Conservation (phyloP, 2,113 vertebrate genomes). For the Nerophis lumbriciformis region DNA sequence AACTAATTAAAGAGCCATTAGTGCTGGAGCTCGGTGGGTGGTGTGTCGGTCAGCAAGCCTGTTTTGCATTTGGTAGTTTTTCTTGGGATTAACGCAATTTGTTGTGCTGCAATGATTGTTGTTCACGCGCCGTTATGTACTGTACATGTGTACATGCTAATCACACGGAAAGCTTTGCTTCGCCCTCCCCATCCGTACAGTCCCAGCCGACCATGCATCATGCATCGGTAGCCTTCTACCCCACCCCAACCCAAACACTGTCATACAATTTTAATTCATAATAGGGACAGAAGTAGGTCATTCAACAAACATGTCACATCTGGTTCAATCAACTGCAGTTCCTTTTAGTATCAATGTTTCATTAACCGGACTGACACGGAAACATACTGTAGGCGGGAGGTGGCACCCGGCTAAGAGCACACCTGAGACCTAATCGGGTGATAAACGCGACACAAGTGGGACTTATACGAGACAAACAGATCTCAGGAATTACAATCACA, state of each 20-base stretch:
- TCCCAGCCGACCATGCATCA: slow-evolving; percentile 58
- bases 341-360: slow-evolving; percentile 61
- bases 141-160: background rate
- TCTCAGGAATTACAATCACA: too few relatives aligned
- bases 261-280: slow-evolving; percentile 78
- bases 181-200: slow-evolving; percentile 25
- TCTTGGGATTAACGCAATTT: slow-evolving; percentile 18
- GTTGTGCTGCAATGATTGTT: slow-evolving; percentile 6
- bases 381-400: slow-evolving; percentile 13
- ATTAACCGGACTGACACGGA: slow-evolving; percentile 31
- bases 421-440: slow-evolving; percentile 19
- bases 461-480: slow-evolving; percentile 13
- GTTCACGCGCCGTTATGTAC: slow-evolving; percentile 14
- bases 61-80: slow-evolving; percentile 25
- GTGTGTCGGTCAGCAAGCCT: slow-evolving; percentile 28
- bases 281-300: slow-evolving; percentile 74
- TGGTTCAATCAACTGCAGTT: slow-evolving; percentile 62
- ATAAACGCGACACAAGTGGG: slow-evolving; percentile 7
- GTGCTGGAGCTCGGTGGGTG: slow-evolving; percentile 36
- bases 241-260: slow-evolving; percentile 40
- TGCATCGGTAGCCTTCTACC: slow-evolving; percentile 46
- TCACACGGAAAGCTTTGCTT: slow-evolving; percentile 32
- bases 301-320: slow-evolving; percentile 75
- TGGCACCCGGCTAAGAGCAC: slow-evolving; percentile 5
- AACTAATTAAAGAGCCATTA: slow-evolving; percentile 63